A percentile compares a stretch with the other conserved stretches of the same genome.
Conservation (phyloP, 2,888 invertebrate genomes). For the Coecobrya sp. region DNA sequence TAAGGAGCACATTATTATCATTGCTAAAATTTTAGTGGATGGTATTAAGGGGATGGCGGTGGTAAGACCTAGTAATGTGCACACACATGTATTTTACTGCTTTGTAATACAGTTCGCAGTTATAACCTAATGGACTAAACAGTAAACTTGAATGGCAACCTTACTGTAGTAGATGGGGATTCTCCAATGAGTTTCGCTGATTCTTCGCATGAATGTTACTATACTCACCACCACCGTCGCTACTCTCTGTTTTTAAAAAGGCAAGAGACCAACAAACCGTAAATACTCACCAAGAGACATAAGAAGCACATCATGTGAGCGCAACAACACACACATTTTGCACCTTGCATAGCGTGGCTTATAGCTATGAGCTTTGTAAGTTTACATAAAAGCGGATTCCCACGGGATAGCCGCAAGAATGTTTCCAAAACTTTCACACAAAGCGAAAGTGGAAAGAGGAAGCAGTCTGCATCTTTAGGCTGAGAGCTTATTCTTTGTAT, state of each 20-base stretch:
- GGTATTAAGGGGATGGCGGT: background rate
- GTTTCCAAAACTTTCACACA: conserved; percentile 60
- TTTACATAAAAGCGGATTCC: conserved; percentile 74
- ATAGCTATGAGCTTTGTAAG: conserved; percentile 48
- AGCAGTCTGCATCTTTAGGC: background rate
- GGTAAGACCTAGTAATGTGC: background rate
- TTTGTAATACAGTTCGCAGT: background rate
- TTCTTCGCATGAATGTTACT: conserved; percentile 21
- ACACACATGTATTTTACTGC: background rate
- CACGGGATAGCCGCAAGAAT: conserved; percentile 74
- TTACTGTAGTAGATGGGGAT: background rate
- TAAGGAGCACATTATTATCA: background rate
- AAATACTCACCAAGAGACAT: background rate
- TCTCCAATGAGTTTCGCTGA: conserved; percentile 51
- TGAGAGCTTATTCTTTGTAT: background rate
- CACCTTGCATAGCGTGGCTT: background rate
- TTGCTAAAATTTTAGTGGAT: background rate
- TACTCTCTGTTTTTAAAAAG: conserved; percentile 3
- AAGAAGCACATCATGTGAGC: background rate
- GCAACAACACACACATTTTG: background rate
- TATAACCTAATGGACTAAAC: conserved; percentile 25
- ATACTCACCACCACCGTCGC: background rate
- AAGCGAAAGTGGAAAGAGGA: conserved; percentile 40
- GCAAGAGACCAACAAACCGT: conserved; percentile 9
- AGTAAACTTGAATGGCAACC: background rate